phyloP scores from a whole-genome alignment of 2,888 invertebrate genomes.

The Melieria omissa region DNA sequence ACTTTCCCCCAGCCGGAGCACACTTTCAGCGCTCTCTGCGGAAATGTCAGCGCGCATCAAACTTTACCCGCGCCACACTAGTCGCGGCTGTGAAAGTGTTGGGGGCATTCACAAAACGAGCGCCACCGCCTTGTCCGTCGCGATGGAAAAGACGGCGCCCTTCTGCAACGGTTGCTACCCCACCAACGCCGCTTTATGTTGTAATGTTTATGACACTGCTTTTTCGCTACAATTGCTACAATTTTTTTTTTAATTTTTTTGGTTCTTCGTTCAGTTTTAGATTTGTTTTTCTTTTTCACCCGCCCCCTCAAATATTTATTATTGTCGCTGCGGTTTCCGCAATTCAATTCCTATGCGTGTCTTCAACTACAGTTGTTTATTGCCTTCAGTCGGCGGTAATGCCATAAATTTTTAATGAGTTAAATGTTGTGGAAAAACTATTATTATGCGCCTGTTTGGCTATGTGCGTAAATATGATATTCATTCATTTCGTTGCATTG shows the following conservation, averaged over 20 bases:
- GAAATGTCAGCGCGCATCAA: too few relatives aligned
- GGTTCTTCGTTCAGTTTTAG: background rate
- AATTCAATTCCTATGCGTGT: background rate
- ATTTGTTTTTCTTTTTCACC: background rate
- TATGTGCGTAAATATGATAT: background rate
- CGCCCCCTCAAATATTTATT: background rate
- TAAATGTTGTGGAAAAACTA: slow-evolving; percentile 17
- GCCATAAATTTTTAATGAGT: background rate
- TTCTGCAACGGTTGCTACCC: too few relatives aligned
- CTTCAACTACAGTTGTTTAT: background rate
- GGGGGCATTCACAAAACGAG: too few relatives aligned
- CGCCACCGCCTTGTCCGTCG: too few relatives aligned
- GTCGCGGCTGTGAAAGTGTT: too few relatives aligned
- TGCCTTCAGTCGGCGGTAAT: background rate
- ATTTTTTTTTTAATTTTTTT: slow-evolving; percentile 1
- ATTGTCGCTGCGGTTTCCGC: background rate
- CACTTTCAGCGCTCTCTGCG: too few relatives aligned
- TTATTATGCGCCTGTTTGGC: background rate
- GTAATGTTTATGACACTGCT: too few relatives aligned
- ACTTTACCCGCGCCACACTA: too few relatives aligned
- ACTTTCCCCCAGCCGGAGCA: too few relatives aligned
- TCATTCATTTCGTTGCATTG: too few relatives aligned
- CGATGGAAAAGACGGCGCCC: too few relatives aligned
- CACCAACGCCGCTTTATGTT: too few relatives aligned
- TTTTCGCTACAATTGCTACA: background rate